Conservation (phyloP, 2,888 invertebrate genomes). For the Drosophila quinaria region DNA sequence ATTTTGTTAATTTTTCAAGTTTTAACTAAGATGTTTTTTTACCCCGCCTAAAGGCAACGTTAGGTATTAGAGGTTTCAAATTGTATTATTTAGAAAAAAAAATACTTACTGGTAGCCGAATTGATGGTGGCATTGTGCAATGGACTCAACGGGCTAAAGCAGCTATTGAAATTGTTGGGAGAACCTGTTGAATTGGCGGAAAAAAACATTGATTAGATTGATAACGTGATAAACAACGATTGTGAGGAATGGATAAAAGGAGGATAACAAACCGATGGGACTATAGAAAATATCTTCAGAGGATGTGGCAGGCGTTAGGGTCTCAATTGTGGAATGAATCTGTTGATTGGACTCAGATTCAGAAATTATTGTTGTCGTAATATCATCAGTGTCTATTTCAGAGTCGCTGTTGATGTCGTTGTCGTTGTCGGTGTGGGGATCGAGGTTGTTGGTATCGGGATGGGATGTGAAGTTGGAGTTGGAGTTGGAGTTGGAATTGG, state of each 20-base stretch:
- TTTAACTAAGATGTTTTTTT: no score
- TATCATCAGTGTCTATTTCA: constrained; percentile 21
- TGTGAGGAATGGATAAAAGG: neutral
- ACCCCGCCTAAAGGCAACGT: no score
- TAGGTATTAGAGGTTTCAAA: no score
- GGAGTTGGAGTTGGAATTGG: neutral
- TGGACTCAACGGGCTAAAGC: constrained; percentile 50
- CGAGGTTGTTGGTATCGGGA: constrained; percentile 32
- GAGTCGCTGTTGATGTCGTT: neutral
- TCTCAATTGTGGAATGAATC: constrained; percentile 54
- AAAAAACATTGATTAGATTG: neutral
- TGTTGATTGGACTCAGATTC: constrained; percentile 14
- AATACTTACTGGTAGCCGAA: constrained; percentile 49
- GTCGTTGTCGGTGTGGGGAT: constrained; percentile 23
- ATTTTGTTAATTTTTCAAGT: no score
- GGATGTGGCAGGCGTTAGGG: constrained; percentile 80
- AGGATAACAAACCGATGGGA: constrained; percentile 83
- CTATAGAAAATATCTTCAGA: constrained; percentile 84
- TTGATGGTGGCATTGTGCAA: constrained; percentile 47
- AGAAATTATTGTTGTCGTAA: constrained; percentile 9
- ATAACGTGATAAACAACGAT: neutral
- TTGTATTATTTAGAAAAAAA: no score
- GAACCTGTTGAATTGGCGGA: constrained; percentile 66
- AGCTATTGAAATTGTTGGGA: constrained; percentile 67
- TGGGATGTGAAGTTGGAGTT: constrained; percentile 12